These are phyloP conservation scores for Melinopterus prodromus DNA, from an alignment of 2,888 invertebrate species.

Conservation along the genomic window DNA sequence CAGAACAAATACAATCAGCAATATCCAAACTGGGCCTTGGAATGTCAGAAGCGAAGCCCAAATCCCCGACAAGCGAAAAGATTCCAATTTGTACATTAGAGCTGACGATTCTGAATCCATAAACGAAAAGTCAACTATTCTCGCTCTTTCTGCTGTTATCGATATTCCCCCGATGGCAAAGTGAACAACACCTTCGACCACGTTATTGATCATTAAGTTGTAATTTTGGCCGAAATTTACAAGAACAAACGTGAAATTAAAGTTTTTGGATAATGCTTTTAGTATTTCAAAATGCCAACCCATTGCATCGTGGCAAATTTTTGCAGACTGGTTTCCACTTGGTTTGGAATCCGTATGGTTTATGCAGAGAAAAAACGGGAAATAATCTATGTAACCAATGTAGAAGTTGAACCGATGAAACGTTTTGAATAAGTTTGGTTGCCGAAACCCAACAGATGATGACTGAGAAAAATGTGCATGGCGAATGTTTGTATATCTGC, in stretches of 20 bases:
- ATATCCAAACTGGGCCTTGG: constrained; percentile 39
- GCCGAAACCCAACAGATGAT: too few relatives aligned
- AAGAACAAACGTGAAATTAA: not conserved
- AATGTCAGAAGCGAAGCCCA: constrained; percentile 33
- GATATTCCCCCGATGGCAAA: constrained; percentile 45
- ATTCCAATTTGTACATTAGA: constrained; percentile 36
- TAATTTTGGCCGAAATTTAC: not conserved
- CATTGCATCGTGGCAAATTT: constrained; percentile 36
- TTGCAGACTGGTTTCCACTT: constrained; percentile 13
- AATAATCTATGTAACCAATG: too few relatives aligned
- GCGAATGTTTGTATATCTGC: too few relatives aligned
- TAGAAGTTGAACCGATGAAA: too few relatives aligned
- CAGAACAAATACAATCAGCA: constrained; percentile 35
- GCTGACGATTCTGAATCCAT: not conserved
- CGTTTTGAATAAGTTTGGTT: too few relatives aligned
- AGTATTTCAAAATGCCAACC: constrained; percentile 42
- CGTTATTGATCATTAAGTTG: constrained; percentile 29
- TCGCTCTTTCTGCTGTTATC: constrained; percentile 37
- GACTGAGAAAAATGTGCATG: too few relatives aligned
- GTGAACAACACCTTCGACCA: constrained; percentile 33
- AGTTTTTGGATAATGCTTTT: constrained; percentile 13
- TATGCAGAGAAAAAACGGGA: constrained; percentile 27
- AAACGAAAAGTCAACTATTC: constrained; percentile 39
- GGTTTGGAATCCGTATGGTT: not conserved
- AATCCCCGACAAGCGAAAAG: constrained; percentile 35